Evolutionary conservation across 2,797 vertebrate genomes (phyloP), one percentile per base, ranked within the genome.

Genomic region (Helostoma temminkii): DNA sequence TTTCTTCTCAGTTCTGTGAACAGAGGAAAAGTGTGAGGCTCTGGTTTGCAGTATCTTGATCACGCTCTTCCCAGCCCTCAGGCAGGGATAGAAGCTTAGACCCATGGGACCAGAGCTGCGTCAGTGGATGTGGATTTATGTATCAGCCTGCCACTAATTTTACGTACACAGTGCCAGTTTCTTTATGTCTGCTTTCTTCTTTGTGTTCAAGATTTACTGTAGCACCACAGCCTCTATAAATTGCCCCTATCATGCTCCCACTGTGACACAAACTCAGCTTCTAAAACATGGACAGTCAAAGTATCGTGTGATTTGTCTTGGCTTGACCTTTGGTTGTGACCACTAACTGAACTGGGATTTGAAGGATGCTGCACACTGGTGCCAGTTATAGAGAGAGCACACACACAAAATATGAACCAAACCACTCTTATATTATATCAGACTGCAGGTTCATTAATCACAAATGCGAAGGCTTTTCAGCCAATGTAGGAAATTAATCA

Each of bases 371-470:
- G 56, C 49, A 57, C 24, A 22, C 60, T 28, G 64, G 32, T 57
- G 56, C 28, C 65, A 76, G 64, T 58, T 9, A 22, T 14, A 45
- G 9, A 9, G 32, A 34, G 32, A 34, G 63, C 37, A 34, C 22
- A 62, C 52, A 62, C 58, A 68, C 43, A 62, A 46, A 74, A 60
- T 24, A 58, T 70, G 55, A 70, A 78, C 55, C 48, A 70, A 42
- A 74, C 42, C 54, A 49, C 55, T 48, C 49, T 78, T 82, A 78
- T 55, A 80, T 80, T 71, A 72, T 76, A 78, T 78, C 78, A 82
- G 70, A 50, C 76, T 77, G 82, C 73, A 71, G 72, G 79, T 82
- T 87, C 84, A 89, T 90, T 86, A 90, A 91, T 91, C 88, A 91
- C 65, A 84, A 80, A 88, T 72, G 71, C 12, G 46, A 78, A 30